Evolutionary conservation across 2,888 invertebrate species (phyloP).

Genomic region (Ochropacha duplaris): DNA sequence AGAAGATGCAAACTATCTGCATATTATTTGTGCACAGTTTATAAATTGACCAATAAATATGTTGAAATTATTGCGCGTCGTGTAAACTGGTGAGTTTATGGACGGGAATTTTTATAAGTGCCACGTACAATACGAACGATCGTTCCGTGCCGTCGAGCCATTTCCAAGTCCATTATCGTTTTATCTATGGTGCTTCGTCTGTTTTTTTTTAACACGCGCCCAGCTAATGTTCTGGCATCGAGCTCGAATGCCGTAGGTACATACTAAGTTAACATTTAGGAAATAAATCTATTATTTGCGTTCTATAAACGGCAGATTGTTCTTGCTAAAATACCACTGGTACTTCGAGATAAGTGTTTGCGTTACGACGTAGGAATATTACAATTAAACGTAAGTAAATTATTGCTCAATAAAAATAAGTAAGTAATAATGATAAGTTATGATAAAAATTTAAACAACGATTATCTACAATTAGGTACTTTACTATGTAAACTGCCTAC

Average conservation of each 20-base stretch:
- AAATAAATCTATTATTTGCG: background rate
- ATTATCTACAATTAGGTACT: background rate
- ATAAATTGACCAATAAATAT: conserved; percentile 1
- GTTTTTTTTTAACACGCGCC: conserved; percentile 32
- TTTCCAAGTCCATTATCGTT: conserved; percentile 37
- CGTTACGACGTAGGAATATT: background rate
- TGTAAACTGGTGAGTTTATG: background rate
- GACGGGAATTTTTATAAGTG: conserved; percentile 1
- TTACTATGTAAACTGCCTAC: no score
- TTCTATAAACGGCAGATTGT: background rate
- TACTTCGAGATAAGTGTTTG: background rate
- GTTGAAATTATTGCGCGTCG: conserved; percentile 2
- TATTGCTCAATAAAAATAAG: no score
- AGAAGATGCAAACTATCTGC: conserved; percentile 27
- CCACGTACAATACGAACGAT: conserved; percentile 18
- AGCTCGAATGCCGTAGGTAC: background rate
- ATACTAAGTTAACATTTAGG: background rate
- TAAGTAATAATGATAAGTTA: background rate
- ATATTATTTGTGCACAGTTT: background rate
- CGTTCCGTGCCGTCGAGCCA: conserved; percentile 38
- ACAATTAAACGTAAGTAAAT: background rate
- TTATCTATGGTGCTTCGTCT: conserved; percentile 33
- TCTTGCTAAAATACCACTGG: background rate
- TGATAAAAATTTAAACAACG: background rate
- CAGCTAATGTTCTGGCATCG: conserved; percentile 12